A percentile compares a stretch with the other conserved stretches of the same genome.
Conservation (phyloP, 2,113 vertebrate species). For the Cynopterus brachyotis region DNA sequence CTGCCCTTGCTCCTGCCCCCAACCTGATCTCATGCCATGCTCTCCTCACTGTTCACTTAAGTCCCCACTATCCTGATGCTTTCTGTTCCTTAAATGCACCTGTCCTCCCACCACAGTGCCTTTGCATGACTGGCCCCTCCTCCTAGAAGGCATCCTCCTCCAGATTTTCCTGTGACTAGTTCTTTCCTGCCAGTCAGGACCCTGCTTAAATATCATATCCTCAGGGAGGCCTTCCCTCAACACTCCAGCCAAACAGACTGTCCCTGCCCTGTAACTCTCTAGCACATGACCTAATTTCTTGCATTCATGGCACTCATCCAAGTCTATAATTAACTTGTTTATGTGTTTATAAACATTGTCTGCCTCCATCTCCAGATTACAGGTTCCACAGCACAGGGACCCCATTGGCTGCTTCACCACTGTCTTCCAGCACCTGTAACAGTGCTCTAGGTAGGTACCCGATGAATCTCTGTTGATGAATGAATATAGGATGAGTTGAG, state of each 20-base stretch:
- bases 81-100: not conserved
- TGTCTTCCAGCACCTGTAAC: not conserved
- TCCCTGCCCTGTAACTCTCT: not conserved
- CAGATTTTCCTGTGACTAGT: not conserved
- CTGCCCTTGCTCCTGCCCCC: too few species aligned
- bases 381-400: not conserved
- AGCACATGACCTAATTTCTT: slow-evolving; percentile 20
- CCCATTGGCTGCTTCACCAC: not conserved
- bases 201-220: not conserved
- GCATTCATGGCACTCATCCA: not conserved
- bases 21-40: not conserved
- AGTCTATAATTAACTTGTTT: slow-evolving; percentile 49
- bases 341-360: slow-evolving; percentile 30
- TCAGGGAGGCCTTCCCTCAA: not conserved
- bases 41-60: not conserved
- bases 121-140: not conserved
- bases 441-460: not conserved
- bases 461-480: not conserved
- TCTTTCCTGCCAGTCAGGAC: not conserved
- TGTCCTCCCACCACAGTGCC: not conserved
- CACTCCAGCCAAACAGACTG: not conserved
- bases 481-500: not conserved
- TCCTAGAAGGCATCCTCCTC: not conserved
- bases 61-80: not conserved
- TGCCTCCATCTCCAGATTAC: not conserved